These are phyloP conservation scores for Strigamia maritima DNA, from an alignment of 2,888 invertebrate species.

Conservation along the genomic window DNA sequence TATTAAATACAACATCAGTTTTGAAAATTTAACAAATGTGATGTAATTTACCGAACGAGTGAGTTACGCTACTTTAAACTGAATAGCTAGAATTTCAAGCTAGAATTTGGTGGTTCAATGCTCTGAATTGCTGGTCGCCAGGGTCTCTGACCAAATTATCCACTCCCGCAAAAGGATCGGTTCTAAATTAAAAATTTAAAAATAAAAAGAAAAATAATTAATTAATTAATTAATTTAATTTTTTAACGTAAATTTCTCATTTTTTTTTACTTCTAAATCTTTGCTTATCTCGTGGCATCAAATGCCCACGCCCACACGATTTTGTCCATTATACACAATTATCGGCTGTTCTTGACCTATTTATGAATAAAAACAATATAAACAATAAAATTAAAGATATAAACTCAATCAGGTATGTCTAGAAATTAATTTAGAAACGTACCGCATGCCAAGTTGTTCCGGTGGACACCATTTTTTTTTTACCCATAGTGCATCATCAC, in stretches of 20 bases:
- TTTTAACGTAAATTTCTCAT: not conserved
- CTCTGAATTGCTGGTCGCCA: conserved; percentile 68
- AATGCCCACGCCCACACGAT: no score
- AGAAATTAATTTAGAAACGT: no score
- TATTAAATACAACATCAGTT: no score
- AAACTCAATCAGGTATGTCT: no score
- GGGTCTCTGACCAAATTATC: conserved; percentile 77
- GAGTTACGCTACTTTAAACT: conserved; percentile 71
- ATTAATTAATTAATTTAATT: not conserved
- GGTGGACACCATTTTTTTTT: no score
- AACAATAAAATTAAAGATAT: no score
- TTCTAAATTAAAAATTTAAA: conserved; percentile 39
- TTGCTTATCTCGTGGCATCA: conserved; percentile 70
- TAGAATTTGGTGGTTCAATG: conserved; percentile 76
- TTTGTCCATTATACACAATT: no score
- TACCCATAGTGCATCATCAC: no score
- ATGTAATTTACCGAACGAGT: conserved; percentile 67
- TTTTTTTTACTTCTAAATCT: conserved; percentile 47
- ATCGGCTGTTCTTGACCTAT: no score
- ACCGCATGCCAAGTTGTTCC: no score
- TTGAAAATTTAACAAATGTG: no score
- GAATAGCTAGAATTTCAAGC: conserved; percentile 70
- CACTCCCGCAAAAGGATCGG: conserved; percentile 61
- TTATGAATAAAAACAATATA: no score
- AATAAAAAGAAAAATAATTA: conserved; percentile 2